A percentile compares a stretch with the other conserved stretches of the same genome.
phyloP scores from a whole-genome alignment of 2,888 invertebrate genomes.

The Mantis religiosa region DNA sequence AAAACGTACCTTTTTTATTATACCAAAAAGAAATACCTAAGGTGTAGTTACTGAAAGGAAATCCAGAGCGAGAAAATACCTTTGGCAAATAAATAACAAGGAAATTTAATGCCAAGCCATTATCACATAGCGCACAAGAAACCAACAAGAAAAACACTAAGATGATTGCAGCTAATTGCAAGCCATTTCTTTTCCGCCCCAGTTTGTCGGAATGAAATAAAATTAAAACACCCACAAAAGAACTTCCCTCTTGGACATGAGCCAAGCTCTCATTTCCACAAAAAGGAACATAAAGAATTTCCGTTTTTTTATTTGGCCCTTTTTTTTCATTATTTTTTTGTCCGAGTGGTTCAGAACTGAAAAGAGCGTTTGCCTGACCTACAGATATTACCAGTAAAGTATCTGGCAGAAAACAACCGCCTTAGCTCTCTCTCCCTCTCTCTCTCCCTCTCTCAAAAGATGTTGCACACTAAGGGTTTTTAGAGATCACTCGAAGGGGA shows the following conservation, averaged over 20 bases:
- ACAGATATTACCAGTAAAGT: neutral
- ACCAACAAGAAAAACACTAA: neutral
- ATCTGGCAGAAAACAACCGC: neutral
- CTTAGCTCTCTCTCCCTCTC: too few species aligned
- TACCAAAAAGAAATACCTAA: too few species aligned
- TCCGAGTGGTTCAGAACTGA: neutral
- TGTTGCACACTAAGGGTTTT: too few species aligned
- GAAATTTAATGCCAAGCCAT: neutral
- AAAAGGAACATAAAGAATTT: neutral
- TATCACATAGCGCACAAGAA: neutral
- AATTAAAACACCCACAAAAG: neutral
- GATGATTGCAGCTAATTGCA: neutral
- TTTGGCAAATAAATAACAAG: neutral
- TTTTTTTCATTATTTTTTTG: neutral
- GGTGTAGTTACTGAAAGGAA: too few species aligned
- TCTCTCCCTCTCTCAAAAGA: too few species aligned
- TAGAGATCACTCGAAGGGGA: too few species aligned
- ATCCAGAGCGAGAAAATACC: too few species aligned
- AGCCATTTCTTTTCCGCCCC: neutral
- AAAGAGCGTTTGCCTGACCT: neutral
- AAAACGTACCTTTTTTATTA: too few species aligned
- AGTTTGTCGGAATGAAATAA: neutral
- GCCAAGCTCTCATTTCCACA: neutral
- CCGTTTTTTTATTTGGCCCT: too few species aligned
- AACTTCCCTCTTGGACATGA: neutral